Evolutionary conservation across 2,113 vertebrate genomes (phyloP).

Genomic region (Noctilio leporinus): DNA sequence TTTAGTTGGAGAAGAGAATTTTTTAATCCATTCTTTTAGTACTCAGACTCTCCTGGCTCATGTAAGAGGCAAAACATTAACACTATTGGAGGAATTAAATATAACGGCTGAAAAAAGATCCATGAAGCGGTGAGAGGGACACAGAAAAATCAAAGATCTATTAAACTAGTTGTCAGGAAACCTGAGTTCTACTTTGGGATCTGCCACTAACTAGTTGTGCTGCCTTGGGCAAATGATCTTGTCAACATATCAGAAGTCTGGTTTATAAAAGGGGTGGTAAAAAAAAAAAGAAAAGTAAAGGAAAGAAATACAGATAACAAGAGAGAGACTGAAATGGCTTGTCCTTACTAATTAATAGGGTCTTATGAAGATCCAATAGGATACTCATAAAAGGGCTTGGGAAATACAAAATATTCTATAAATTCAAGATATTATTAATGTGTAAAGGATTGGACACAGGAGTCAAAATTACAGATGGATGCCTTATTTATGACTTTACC

Average conservation of each 20-base stretch:
- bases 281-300: too few species aligned
- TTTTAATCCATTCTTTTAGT: not conserved
- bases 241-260: not conserved
- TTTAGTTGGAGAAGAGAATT: not conserved
- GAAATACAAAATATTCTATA: not conserved
- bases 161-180: not conserved
- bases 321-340: not conserved
- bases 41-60: not conserved
- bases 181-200: not conserved
- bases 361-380: not conserved
- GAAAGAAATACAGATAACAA: too few species aligned
- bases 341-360: not conserved
- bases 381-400: not conserved
- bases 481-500: not conserved
- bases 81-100: not conserved
- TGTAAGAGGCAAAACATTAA: not conserved
- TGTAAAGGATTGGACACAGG: not conserved
- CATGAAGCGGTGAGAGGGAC: not conserved
- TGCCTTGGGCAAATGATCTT: not conserved
- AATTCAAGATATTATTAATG: not conserved
- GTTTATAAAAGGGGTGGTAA: not conserved
- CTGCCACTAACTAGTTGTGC: not conserved
- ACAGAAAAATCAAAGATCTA: not conserved
- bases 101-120: not conserved
- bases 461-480: not conserved